Percentiles rank a stretch among this genome's conserved stretches.
phyloP scores from a whole-genome alignment of 1,140 invertebrate genomes.

The Drosophila nikananu region DNA sequence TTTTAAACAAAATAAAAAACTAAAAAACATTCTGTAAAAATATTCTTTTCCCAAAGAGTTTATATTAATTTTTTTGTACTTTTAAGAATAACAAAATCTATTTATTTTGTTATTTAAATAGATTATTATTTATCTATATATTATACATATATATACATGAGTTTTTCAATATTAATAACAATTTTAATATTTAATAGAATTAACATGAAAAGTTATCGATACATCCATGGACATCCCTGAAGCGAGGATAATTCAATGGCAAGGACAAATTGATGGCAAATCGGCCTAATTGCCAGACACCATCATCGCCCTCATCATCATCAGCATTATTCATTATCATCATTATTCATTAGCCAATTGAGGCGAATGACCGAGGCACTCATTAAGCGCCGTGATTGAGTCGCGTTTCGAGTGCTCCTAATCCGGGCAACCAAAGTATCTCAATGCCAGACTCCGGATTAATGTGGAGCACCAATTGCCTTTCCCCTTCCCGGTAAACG shows the following conservation, averaged over 20 bases:
- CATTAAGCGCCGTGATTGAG: conserved; percentile 30
- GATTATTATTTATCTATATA: too few relatives aligned
- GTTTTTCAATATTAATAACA: too few relatives aligned
- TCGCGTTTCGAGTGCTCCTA: conserved; percentile 38
- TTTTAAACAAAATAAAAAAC: too few relatives aligned
- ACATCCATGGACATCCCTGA: neutral
- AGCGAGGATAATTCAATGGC: conserved; percentile 15
- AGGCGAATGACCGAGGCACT: conserved; percentile 42
- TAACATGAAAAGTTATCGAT: neutral
- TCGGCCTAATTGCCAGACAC: conserved; percentile 48
- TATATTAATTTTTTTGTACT: too few relatives aligned
- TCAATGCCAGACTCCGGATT: conserved; percentile 13
- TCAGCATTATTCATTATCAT: conserved; percentile 6
- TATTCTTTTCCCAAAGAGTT: too few relatives aligned
- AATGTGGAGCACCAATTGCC: conserved; percentile 19
- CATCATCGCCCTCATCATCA: neutral
- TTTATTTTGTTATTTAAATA: too few relatives aligned
- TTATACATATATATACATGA: too few relatives aligned
- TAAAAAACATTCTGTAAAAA: too few relatives aligned
- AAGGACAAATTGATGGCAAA: conserved; percentile 49
- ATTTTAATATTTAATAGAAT: neutral
- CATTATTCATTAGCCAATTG: conserved; percentile 5
- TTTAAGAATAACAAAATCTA: too few relatives aligned
- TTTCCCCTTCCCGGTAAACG: neutral
- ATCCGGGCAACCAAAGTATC: conserved; percentile 33